Base-by-base conservation (phyloP, 2,797 vertebrate genomes). In the Macrochelys suwanniensis region DNA sequence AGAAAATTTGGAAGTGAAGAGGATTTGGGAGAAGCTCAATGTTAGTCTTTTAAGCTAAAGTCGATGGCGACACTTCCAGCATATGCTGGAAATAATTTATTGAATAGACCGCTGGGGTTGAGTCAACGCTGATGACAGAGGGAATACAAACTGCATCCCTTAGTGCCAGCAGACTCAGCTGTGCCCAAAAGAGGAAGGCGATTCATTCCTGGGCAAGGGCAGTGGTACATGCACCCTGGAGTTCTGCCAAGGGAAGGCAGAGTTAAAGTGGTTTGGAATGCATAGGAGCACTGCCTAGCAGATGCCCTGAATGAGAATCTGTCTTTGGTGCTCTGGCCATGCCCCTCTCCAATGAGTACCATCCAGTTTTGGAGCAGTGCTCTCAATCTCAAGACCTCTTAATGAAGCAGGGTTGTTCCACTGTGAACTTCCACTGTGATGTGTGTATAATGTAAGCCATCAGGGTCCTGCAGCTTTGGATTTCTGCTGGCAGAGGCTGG, bases 261-360 rank as follows among this genome's bases (percentile, higher is more conserved):
- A 45, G 85, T 89, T 78, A 85, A 89, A 90, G n/a, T 71, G n/a
- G 19, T 11, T 71, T 37, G n/a, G 65, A n/a, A 23, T 37, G n/a
- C n/a, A 23, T 37, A 21, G 33, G 33, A n/a, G 61, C 61, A 37
- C 33, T 65, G 3, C 0, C 0, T 5, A 3, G 59, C 26, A 88
- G 56, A 53, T 57, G n/a, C 26, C 49, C 59, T 82, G 74, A 53
- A 50, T 82, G 65, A 71, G 9, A 71, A 37, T 71, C 19, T 23
- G 56, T 53, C 47, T 26, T 15, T 61, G 16, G 5, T 68, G 0
- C 57, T 47, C 59, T 80, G 28, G 15, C n/a, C 49, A 78, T 89
- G n/a, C 4, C 10, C 16, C 19, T 42, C 19, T 21, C 10, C 65
- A 12, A 5, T 42, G 21, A 71, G 37, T 42, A 42, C 65, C 65